Percentiles rank a stretch among this genome's conserved stretches.
These are phyloP conservation scores for Neotoma lepida DNA, from an alignment of 2,113 vertebrate species.

Conservation along the genomic window DNA sequence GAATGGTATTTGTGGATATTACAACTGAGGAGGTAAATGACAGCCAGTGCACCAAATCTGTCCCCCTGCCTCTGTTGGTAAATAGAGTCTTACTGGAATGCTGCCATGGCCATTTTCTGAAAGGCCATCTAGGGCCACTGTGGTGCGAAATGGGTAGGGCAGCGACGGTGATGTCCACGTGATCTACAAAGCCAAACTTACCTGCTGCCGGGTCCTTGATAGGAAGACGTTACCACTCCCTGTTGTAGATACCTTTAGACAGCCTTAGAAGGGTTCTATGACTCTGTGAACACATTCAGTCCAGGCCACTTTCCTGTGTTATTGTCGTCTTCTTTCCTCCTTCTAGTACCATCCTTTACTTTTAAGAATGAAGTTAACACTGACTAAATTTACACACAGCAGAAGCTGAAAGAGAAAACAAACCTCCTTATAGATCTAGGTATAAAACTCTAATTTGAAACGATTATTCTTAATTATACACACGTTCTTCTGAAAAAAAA, in stretches of 20 bases:
- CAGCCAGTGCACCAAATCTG: neutral
- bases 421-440: neutral
- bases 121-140: neutral
- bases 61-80: neutral
- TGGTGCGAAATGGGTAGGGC: neutral
- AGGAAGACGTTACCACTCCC: neutral
- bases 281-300: neutral
- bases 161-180: neutral
- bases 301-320: neutral
- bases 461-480: constrained; percentile 3
- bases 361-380: constrained; percentile 19
- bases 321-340: constrained; percentile 13
- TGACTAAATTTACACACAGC: constrained; percentile 14
- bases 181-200: neutral
- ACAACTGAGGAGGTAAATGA: neutral
- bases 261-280: neutral
- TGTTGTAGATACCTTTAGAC: neutral
- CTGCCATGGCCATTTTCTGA: neutral
- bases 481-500: neutral
- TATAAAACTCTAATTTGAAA: constrained; percentile 40
- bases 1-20: constrained; percentile 7
- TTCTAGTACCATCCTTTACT: neutral
- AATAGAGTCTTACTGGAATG: neutral
- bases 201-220: neutral
- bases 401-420: constrained; percentile 7